Conservation (phyloP, 1,140 invertebrate species). For the Trinorchestia longiramus region DNA sequence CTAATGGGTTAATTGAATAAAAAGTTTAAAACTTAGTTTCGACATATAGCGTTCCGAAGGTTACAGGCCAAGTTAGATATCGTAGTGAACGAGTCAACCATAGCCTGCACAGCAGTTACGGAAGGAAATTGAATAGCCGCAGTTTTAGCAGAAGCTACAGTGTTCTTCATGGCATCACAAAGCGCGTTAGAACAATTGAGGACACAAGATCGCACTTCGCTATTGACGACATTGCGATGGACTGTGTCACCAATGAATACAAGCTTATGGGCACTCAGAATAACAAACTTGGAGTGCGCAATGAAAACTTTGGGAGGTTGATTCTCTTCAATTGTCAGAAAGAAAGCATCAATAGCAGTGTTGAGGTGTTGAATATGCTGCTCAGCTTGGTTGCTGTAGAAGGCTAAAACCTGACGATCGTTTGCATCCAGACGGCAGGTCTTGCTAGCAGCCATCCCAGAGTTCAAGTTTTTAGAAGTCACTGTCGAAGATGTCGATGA, state of each 20-base stretch:
- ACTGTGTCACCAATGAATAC: conserved; percentile 94
- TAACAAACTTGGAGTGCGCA: conserved; percentile 92
- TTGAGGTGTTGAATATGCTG: conserved; percentile 86
- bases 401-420: conserved; percentile 85
- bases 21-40: conserved; percentile 20
- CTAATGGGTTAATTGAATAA: not conserved
- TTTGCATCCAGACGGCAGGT: conserved; percentile 78
- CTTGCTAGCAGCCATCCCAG: conserved; percentile 55
- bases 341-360: conserved; percentile 91
- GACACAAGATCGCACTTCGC: conserved; percentile 80
- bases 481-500: conserved; percentile 55
- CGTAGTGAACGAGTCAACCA: conserved; percentile 90
- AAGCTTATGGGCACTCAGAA: conserved; percentile 90
- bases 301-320: conserved; percentile 94
- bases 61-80: conserved; percentile 83
- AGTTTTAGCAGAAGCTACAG: conserved; percentile 88
- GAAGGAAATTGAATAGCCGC: conserved; percentile 92
- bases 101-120: conserved; percentile 89
- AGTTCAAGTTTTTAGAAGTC: conserved; percentile 57
- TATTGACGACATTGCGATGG: conserved; percentile 80
- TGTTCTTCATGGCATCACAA: conserved; percentile 85
- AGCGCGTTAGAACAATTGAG: conserved; percentile 84
- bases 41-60: conserved; percentile 78
- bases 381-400: conserved; percentile 87
- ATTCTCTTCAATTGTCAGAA: conserved; percentile 90